A percentile compares a stretch with the other conserved stretches of the same genome.
Conservation (phyloP, 1,140 invertebrate species). For the Drosophila sechellia region DNA sequence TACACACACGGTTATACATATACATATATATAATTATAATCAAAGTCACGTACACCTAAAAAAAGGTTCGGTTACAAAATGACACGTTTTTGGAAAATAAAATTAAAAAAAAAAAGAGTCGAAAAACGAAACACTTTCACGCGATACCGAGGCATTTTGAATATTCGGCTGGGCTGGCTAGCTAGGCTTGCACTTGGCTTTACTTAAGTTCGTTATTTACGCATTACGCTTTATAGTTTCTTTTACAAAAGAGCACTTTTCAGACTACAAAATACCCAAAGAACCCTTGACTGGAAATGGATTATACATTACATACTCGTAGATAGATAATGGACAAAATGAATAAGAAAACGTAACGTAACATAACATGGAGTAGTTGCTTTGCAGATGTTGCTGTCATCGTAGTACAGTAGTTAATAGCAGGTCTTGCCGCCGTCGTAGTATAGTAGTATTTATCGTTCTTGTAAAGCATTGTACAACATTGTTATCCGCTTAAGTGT, state of each 20-base stretch:
- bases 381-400: conserved; percentile 26
- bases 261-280: conserved; percentile 71
- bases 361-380: conserved; percentile 41
- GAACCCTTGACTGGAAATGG: conserved; percentile 70
- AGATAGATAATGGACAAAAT: conserved; percentile 37
- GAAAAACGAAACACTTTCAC: conserved; percentile 25
- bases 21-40: conserved; percentile 35
- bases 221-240: conserved; percentile 9
- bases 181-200: conserved; percentile 41
- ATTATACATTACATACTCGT: conserved; percentile 28
- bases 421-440: conserved; percentile 14
- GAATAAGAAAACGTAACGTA: conserved; percentile 41
- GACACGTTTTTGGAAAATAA: neutral
- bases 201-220: conserved; percentile 4
- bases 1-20: conserved; percentile 28
- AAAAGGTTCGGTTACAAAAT: conserved; percentile 15
- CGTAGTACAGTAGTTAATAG: conserved; percentile 38
- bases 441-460: conserved; percentile 29
- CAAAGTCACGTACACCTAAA: conserved; percentile 32
- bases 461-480: conserved; percentile 49
- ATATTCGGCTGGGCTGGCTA: conserved; percentile 30
- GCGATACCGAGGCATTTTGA: conserved; percentile 21
- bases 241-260: conserved; percentile 60
- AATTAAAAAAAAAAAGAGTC: neutral
- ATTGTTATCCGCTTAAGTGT: conserved; percentile 31